Evolutionary conservation across 2,797 vertebrate genomes (phyloP).

Genomic region (Myiotriccus ornatus): DNA sequence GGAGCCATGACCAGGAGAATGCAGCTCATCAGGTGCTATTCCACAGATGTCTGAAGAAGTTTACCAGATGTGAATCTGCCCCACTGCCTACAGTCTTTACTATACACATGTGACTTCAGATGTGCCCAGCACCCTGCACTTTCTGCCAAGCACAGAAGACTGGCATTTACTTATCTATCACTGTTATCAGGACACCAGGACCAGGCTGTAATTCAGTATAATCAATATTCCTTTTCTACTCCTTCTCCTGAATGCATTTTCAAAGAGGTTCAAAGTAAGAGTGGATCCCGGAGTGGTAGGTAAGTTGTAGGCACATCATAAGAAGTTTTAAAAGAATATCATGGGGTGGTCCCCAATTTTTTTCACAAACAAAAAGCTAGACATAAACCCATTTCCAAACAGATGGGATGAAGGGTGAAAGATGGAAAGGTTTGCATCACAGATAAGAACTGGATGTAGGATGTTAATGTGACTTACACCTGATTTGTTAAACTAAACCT

Average conservation of each 20-base stretch:
- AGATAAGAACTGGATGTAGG: neutral
- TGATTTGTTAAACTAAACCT: neutral
- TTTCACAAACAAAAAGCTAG: neutral
- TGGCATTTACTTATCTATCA: neutral
- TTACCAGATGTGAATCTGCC: neutral
- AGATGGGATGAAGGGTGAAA: neutral
- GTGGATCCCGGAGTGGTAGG: neutral
- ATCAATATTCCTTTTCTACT: neutral
- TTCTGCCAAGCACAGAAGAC: neutral
- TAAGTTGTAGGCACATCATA: neutral
- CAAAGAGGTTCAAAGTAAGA: neutral
- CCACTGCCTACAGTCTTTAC: fast-evolving
- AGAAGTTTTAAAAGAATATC: neutral
- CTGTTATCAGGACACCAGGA: neutral
- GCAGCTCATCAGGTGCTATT: neutral
- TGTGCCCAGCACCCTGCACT: neutral
- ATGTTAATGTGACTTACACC: neutral
- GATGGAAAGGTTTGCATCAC: neutral
- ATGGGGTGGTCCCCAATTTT: neutral
- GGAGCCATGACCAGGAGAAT: neutral
- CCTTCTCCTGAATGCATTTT: neutral
- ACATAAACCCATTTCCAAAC: neutral
- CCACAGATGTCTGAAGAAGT: neutral
- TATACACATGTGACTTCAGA: fast-evolving
- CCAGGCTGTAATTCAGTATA: neutral